These are phyloP conservation scores for Pitta sordida DNA, from an alignment of 2,113 vertebrate genomes.

Conservation along the genomic window DNA sequence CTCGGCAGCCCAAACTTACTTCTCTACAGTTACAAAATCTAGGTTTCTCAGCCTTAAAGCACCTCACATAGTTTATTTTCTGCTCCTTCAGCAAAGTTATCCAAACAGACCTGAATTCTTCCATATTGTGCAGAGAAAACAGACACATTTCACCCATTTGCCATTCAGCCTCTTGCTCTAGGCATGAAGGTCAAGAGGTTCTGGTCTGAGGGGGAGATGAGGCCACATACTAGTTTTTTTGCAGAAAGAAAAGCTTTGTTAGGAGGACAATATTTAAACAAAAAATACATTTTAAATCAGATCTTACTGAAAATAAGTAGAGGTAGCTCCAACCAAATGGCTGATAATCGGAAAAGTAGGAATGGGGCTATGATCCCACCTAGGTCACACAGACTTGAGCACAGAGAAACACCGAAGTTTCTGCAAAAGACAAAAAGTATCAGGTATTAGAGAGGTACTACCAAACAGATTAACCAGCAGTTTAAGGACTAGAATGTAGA, in stretches of 20 bases:
- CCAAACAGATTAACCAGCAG: neutral
- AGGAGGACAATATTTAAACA: neutral
- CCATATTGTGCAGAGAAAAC: neutral
- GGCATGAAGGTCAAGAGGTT: rapidly evolving
- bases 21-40: neutral
- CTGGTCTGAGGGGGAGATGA: neutral
- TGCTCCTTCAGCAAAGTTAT: neutral
- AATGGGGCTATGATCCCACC: slow-evolving; percentile 89
- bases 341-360: slow-evolving; percentile 86
- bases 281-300: neutral
- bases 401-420: slow-evolving; percentile 90
- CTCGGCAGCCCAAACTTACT: neutral
- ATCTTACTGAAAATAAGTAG: slow-evolving; percentile 90
- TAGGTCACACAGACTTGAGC: slow-evolving; percentile 86
- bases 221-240: neutral
- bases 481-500: neutral
- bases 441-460: neutral
- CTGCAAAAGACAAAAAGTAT: slow-evolving; percentile 66
- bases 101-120: neutral
- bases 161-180: neutral
- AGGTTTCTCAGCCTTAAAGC: neutral
- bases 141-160: neutral
- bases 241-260: neutral
- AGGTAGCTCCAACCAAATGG: slow-evolving; percentile 88
- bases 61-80: neutral